phyloP scores from a whole-genome alignment of 2,113 vertebrate genomes.

The Vidua macroura region DNA sequence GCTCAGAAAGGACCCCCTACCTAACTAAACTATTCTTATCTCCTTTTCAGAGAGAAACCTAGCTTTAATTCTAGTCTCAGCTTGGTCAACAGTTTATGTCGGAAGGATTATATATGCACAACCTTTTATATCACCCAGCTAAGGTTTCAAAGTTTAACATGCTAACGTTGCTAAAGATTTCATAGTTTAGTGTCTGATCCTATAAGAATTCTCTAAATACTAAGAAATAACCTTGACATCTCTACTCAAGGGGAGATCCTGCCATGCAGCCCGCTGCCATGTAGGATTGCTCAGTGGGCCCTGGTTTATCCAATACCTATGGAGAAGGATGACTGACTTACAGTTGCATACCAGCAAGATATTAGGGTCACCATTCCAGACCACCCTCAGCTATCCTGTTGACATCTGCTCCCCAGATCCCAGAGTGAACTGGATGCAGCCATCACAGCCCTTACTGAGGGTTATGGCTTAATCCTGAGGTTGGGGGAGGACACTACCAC shows the following conservation, averaged over 20 bases:
- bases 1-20: background rate
- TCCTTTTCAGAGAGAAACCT: background rate
- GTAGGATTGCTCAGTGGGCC: background rate
- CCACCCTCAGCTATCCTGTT: background rate
- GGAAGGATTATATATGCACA: no score
- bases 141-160: background rate
- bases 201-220: background rate
- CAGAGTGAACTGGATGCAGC: no score
- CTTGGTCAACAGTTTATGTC: background rate
- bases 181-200: background rate
- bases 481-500: background rate
- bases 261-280: background rate
- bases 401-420: background rate
- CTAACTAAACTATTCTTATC: background rate
- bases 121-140: background rate
- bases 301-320: background rate
- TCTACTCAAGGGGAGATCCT: background rate
- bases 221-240: background rate
- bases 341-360: background rate
- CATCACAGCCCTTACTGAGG: background rate
- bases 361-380: background rate
- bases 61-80: background rate
- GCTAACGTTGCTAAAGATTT: background rate
- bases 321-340: background rate
- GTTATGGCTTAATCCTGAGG: accelerated